Evolutionary conservation across 2,888 invertebrate genomes (phyloP).

Genomic region (Lepas anatifera): DNA sequence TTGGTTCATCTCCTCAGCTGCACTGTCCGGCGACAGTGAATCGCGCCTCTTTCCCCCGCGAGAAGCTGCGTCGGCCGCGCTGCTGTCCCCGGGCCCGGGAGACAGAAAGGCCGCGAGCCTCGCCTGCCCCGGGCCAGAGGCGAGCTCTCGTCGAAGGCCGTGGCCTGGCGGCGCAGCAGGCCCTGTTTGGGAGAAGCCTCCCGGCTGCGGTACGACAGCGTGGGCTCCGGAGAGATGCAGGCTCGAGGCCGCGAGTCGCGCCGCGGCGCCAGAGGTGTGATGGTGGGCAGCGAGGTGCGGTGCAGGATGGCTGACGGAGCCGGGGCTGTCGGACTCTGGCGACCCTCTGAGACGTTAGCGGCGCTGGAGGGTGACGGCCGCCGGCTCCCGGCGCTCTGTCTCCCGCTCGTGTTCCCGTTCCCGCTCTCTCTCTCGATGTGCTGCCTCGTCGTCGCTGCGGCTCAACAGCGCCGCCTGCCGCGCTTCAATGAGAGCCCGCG

Average conservation of each 20-base stretch:
- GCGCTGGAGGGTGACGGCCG: background rate
- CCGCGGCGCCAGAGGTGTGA: conserved; percentile 22
- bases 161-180: conserved; percentile 64
- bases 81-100: conserved; percentile 55
- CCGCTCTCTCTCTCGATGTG: too few species aligned
- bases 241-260: conserved; percentile 19
- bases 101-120: conserved; percentile 68
- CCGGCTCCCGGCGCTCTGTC: too few species aligned
- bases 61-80: conserved; percentile 23
- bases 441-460: background rate
- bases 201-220: conserved; percentile 21
- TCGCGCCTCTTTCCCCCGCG: conserved; percentile 46
- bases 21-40: conserved; percentile 81
- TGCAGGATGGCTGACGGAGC: background rate
- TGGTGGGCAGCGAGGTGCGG: conserved; percentile 9
- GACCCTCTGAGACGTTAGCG: background rate
- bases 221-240: conserved; percentile 24
- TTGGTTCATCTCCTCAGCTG: conserved; percentile 33
- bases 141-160: conserved; percentile 63
- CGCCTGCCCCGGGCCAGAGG: conserved; percentile 41
- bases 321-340: background rate
- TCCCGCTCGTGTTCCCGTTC: too few species aligned
- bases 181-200: conserved; percentile 23
- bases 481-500: conserved; percentile 3
- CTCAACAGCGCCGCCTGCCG: background rate